phyloP scores from a whole-genome alignment of 2,888 invertebrate species.

The Drosophila rellima region DNA sequence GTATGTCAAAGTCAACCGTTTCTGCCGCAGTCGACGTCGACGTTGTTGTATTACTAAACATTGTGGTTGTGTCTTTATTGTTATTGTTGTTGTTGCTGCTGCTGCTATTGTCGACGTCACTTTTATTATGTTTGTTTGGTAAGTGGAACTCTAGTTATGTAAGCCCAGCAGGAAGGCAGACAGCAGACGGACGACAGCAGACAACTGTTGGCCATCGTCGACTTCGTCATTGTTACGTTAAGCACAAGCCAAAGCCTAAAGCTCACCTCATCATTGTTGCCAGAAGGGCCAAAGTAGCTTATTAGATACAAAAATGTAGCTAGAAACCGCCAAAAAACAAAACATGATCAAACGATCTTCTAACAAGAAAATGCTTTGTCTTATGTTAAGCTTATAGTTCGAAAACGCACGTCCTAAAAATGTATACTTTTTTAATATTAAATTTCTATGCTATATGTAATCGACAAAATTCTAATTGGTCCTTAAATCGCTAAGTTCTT shows the following conservation, averaged over 20 bases:
- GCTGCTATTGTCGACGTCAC: conserved; percentile 55
- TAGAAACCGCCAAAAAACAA: not conserved
- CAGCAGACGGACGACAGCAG: conserved; percentile 25
- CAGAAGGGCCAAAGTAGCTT: not conserved
- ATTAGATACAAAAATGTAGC: not conserved
- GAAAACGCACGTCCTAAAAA: too few species aligned
- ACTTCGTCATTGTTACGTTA: conserved; percentile 22
- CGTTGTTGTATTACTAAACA: conserved; percentile 66
- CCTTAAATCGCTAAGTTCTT: too few species aligned
- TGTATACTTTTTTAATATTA: too few species aligned
- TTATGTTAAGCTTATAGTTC: too few species aligned
- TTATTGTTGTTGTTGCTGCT: conserved; percentile 3
- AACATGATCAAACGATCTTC: too few species aligned
- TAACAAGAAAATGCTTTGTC: too few species aligned
- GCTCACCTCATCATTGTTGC: conserved; percentile 3
- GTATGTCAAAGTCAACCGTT: conserved; percentile 84
- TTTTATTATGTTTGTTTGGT: conserved; percentile 79
- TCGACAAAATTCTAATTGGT: too few species aligned
- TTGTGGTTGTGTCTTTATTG: conserved; percentile 18
- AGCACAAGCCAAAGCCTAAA: conserved; percentile 25
- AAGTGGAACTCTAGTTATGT: conserved; percentile 73
- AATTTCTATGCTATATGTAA: too few species aligned
- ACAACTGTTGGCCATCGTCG: conserved; percentile 62
- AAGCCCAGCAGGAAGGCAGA: conserved; percentile 47
- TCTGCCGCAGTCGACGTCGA: conserved; percentile 38